Percentiles rank a stretch among this genome's conserved stretches.
These are phyloP conservation scores for Heliconius ismenius DNA, from an alignment of 2,888 invertebrate genomes.

Conservation along the genomic window DNA sequence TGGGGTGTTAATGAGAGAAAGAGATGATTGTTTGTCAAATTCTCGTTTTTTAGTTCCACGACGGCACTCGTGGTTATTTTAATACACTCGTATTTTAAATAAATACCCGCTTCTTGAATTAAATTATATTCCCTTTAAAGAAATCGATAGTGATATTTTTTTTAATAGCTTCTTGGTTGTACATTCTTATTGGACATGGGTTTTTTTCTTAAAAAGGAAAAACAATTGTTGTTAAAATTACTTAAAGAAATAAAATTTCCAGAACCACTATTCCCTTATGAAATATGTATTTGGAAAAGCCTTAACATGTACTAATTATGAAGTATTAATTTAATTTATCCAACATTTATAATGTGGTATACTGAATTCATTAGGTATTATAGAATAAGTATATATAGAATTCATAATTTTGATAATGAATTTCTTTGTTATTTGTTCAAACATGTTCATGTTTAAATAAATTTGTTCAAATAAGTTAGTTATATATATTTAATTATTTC, in stretches of 20 bases:
- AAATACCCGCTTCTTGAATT: conserved; percentile 17
- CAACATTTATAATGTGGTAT: too few relatives aligned
- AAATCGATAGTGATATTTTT: neutral
- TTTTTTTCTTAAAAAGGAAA: too few relatives aligned
- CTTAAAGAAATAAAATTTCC: neutral
- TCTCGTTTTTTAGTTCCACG: conserved; percentile 74
- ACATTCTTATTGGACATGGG: neutral
- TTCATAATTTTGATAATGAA: too few relatives aligned
- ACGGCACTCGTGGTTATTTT: conserved; percentile 54
- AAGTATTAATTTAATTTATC: too few relatives aligned
- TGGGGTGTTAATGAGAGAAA: conserved; percentile 54
- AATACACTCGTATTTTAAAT: conserved; percentile 13
- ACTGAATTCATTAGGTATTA: too few relatives aligned
- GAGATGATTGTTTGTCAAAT: conserved; percentile 47
- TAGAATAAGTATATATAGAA: too few relatives aligned
- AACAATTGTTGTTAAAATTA: neutral
- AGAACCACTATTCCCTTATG: neutral
- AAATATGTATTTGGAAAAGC: neutral
- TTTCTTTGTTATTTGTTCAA: too few relatives aligned
- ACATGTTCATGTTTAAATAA: too few relatives aligned
- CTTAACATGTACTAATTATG: too few relatives aligned
- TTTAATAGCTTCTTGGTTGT: neutral
- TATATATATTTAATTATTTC: too few relatives aligned
- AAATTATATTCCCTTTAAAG: neutral
- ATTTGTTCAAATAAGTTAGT: too few relatives aligned